A percentile compares a stretch with the other conserved stretches of the same genome.
These are phyloP conservation scores for Acrossocheilus wenchowensis DNA, from an alignment of 2,797 vertebrate species.

Conservation along the genomic window DNA sequence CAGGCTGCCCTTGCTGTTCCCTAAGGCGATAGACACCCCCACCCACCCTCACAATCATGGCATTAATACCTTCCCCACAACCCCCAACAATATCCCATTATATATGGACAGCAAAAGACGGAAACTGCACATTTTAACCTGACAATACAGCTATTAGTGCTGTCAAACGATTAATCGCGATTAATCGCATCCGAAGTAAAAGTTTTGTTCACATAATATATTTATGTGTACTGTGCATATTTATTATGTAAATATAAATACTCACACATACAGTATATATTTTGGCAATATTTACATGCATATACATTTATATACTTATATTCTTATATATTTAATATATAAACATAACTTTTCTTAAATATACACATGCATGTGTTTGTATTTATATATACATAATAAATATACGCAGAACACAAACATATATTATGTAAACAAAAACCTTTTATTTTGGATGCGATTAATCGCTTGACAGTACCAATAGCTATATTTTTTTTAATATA, in stretches of 20 bases:
- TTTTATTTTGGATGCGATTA: too few species aligned
- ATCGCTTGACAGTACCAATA: too few species aligned
- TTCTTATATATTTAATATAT: background rate
- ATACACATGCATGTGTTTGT: background rate
- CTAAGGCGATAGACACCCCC: constrained; percentile 75
- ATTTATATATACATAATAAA: background rate
- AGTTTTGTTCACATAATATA: background rate
- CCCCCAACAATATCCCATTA: constrained; percentile 81
- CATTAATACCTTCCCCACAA: constrained; percentile 81
- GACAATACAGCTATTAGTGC: constrained; percentile 44
- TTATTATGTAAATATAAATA: too few species aligned
- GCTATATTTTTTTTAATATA: too few species aligned
- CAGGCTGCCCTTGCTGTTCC: constrained; percentile 73
- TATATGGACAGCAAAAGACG: constrained; percentile 75
- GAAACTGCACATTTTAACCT: constrained; percentile 80
- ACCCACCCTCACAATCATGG: constrained; percentile 54
- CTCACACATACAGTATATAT: too few species aligned
- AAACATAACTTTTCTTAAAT: background rate
- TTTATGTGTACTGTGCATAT: too few species aligned
- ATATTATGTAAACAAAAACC: too few species aligned
- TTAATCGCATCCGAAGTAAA: background rate
- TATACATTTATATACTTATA: too few species aligned
- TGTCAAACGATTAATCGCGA: background rate
- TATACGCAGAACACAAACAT: too few species aligned
- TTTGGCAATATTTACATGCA: too few species aligned